Evolutionary conservation across 2,888 invertebrate species (phyloP).

Genomic region (Ctena decussata): DNA sequence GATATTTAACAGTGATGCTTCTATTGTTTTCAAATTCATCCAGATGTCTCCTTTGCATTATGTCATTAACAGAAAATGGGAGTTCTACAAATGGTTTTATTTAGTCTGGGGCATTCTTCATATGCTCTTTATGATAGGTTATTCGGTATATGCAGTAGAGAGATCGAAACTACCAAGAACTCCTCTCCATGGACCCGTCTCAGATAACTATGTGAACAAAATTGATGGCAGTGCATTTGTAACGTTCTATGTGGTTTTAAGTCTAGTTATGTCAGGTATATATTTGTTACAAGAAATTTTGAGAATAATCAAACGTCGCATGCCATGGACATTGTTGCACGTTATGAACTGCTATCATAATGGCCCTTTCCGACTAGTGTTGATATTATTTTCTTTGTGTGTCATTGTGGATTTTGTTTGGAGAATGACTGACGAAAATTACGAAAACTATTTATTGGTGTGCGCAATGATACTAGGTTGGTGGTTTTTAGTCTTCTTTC

Average conservation of each 20-base stretch:
- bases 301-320: slow-evolving; percentile 36
- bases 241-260: slow-evolving; percentile 35
- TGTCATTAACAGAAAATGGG: slow-evolving; percentile 65
- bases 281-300: slow-evolving; percentile 50
- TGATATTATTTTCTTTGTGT: slow-evolving; percentile 47
- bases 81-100: slow-evolving; percentile 52
- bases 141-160: slow-evolving; percentile 45
- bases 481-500: slow-evolving; percentile 69
- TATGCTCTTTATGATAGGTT: slow-evolving; percentile 56
- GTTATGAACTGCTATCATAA: slow-evolving; percentile 66
- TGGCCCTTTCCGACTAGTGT: slow-evolving; percentile 55
- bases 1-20: slow-evolving; percentile 55
- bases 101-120: slow-evolving; percentile 58
- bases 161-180: slow-evolving; percentile 21
- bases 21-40: slow-evolving; percentile 57
- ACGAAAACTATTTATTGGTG: slow-evolving; percentile 55
- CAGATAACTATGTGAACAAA: background rate
- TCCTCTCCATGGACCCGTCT: background rate
- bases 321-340: slow-evolving; percentile 56
- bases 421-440: slow-evolving; percentile 23
- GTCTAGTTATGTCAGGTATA: slow-evolving; percentile 20
- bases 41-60: slow-evolving; percentile 58
- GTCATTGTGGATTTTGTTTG: slow-evolving; percentile 53
- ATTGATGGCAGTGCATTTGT: slow-evolving; percentile 36
- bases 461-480: slow-evolving; percentile 60